Evolutionary conservation across 2,113 vertebrate species (phyloP).

Genomic region (Dasyprocta punctata): DNA sequence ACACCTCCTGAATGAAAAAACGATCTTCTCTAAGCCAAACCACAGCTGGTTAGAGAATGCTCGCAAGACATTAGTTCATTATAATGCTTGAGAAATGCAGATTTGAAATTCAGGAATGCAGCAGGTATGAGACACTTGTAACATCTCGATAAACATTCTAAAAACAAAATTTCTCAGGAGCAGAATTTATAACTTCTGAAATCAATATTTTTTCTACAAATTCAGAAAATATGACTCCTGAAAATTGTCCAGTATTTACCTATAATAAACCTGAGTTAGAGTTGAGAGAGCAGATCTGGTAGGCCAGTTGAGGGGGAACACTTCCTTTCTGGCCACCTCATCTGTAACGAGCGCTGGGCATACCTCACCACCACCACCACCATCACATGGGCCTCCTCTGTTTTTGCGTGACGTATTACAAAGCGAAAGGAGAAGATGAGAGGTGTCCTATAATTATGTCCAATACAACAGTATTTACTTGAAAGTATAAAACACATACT

Average conservation of each 20-base stretch:
- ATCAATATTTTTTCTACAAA: neutral
- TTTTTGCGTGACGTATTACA: neutral
- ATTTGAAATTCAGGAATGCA: neutral
- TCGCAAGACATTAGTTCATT: neutral
- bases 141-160: neutral
- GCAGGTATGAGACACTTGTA: neutral
- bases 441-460: neutral
- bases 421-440: rapidly evolving
- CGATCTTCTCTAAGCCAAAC: neutral
- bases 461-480: neutral
- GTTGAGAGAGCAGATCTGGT: neutral
- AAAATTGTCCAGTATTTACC: neutral
- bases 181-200: neutral
- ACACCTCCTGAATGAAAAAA: neutral
- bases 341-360: neutral
- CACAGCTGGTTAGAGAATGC: neutral
- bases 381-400: neutral
- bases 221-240: neutral
- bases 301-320: neutral
- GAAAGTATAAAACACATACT: neutral
- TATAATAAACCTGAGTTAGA: neutral
- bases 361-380: neutral
- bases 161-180: neutral
- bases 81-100: neutral
- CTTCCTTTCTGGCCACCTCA: neutral